Base-by-base conservation (phyloP, 2,888 invertebrate genomes). In the Oxyscelio sp. region DNA sequence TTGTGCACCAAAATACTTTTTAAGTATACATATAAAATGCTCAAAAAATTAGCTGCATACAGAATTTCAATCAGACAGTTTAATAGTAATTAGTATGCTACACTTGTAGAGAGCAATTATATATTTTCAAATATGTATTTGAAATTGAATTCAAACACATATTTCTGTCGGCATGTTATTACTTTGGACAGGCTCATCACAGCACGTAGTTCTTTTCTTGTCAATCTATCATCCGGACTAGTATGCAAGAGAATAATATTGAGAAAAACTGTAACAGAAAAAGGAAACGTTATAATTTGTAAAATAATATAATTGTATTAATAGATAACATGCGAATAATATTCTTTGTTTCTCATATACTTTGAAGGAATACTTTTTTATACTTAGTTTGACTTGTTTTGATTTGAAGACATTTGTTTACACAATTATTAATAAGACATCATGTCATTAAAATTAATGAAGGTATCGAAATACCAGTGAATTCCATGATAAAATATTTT, bases 221-320 rank as follows among this genome's bases (percentile, higher is more conserved):
- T 94, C 91, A 94, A 91, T 97, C 96, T 93, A 98, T 98, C 95
- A 97, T 96, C 93, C 97, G 97, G 94, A 98, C 98, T 89, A 98
- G 95, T 75, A 97, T 96, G 93, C 97, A 97, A 2, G 98, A 97
- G 92, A 98, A 97, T 91, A 97, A 95, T 95, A 98, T 96, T 74
- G 97, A 98, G 92, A 98, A 95, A 87, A 98, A 95, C 98, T 98
- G 95, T 83, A 96, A 93, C 92, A 88, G 87, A 89, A 87, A 70
- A 27, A 73, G n/a, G n/a, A n/a, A n/a, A n/a, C n/a, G n/a, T n/a
- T n/a, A n/a, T n/a, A n/a, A n/a, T n/a, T n/a, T n/a, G n/a, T n/a
- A n/a, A n/a, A n/a, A n/a, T n/a, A n/a, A n/a, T n/a, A n/a, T n/a
- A n/a, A n/a, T n/a, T n/a, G n/a, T n/a, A n/a, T n/a, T n/a, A n/a